These are phyloP conservation scores for Drosophila obscura DNA, from an alignment of 1,140 invertebrate genomes.

Conservation along the genomic window DNA sequence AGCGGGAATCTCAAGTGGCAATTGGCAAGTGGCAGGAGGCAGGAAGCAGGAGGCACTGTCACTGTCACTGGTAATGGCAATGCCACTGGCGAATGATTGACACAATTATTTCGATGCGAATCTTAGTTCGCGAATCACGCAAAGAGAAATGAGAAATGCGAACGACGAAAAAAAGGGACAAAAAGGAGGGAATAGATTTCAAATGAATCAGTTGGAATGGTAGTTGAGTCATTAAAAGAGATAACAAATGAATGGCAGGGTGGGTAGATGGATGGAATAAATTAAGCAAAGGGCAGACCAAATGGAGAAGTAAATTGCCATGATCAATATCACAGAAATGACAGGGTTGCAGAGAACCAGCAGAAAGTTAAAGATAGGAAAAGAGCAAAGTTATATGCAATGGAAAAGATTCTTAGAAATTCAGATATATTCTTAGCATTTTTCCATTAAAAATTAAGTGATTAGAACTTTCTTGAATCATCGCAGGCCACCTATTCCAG, in stretches of 20 bases:
- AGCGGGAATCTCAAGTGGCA: constrained; percentile 9
- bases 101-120: constrained; percentile 38
- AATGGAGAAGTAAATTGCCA: too few relatives aligned
- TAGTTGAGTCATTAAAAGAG: constrained; percentile 9
- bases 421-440: too few relatives aligned
- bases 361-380: neutral
- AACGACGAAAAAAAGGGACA: too few relatives aligned
- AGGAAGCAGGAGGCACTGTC: constrained; percentile 12
- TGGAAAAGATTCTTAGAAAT: too few relatives aligned
- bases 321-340: neutral
- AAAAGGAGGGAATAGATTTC: neutral
- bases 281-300: too few relatives aligned
- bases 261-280: neutral
- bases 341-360: neutral
- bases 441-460: neutral
- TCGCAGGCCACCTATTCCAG: constrained; percentile 87
- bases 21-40: constrained; percentile 6
- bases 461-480: neutral
- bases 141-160: too few relatives aligned
- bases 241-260: neutral
- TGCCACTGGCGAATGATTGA: constrained; percentile 23
- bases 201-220: constrained; percentile 1
- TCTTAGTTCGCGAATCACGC: neutral
- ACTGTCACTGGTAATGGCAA: neutral
- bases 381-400: neutral